phyloP scores from a whole-genome alignment of 1,140 invertebrate species.

The Cydia pomonella region DNA sequence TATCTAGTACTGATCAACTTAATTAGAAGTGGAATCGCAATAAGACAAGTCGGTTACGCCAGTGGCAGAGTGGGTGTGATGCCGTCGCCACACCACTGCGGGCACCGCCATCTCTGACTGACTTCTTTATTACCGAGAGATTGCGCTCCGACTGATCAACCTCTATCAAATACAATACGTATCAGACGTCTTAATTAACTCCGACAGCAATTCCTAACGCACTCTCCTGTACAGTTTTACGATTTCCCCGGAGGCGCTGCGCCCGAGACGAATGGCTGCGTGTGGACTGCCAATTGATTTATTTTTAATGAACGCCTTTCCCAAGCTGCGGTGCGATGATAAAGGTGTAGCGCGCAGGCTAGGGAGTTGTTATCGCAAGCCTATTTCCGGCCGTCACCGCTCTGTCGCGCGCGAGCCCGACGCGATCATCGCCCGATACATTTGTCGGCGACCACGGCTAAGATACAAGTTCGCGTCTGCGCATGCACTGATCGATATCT shows the following conservation, averaged over 20 bases:
- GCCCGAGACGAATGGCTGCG: conserved; percentile 41
- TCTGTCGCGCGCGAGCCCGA: conserved; percentile 55
- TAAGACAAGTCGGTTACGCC: conserved; percentile 14
- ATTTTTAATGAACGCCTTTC: conserved; percentile 72
- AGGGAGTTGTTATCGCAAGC: conserved; percentile 73
- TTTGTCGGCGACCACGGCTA: conserved; percentile 72
- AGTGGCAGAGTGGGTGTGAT: conserved; percentile 40
- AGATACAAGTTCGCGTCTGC: conserved; percentile 41
- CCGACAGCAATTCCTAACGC: conserved; percentile 40
- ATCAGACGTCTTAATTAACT: conserved; percentile 44
- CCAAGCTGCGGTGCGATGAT: conserved; percentile 63
- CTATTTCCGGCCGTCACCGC: conserved; percentile 76
- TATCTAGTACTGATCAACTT: conserved; percentile 28
- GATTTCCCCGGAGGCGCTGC: conserved; percentile 41
- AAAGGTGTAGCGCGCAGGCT: conserved; percentile 63
- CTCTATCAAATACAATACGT: conserved; percentile 43
- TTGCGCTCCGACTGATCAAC: conserved; percentile 36
- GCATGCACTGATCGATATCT: conserved; percentile 64
- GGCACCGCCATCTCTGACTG: neutral
- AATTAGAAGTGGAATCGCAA: conserved; percentile 34
- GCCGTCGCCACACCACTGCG: conserved; percentile 8
- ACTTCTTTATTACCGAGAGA: conserved; percentile 45
- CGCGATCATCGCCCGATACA: conserved; percentile 72
- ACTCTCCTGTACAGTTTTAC: conserved; percentile 44
- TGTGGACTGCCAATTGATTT: conserved; percentile 61